These are phyloP conservation scores for Monoplex corrugatus DNA, from an alignment of 2,888 invertebrate genomes.

Conservation along the genomic window DNA sequence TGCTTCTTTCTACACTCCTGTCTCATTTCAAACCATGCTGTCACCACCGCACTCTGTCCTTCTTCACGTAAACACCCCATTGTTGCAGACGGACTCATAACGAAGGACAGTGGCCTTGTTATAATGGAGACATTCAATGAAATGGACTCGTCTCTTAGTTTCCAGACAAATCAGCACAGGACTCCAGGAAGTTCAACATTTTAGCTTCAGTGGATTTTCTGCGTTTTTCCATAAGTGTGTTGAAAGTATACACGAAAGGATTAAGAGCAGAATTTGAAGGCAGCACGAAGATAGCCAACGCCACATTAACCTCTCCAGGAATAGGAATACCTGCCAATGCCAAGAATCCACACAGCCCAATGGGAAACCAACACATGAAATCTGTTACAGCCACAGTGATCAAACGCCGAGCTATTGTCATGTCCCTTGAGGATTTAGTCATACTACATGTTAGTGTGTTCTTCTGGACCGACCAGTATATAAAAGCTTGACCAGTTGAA, in stretches of 20 bases:
- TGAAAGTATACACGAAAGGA: slow-evolving; percentile 1
- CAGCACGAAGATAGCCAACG: neutral
- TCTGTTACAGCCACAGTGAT: slow-evolving; percentile 1
- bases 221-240: neutral
- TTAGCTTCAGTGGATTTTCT: neutral
- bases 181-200: neutral
- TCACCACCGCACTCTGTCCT: no score
- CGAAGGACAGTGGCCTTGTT: no score
- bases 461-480: neutral
- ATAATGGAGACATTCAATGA: no score
- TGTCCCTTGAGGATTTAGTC: neutral
- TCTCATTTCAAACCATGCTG: no score
- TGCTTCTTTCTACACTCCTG: no score
- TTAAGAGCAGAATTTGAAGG: neutral
- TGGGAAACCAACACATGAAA: slow-evolving; percentile 29
- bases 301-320: slow-evolving; percentile 13
- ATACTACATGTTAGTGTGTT: neutral
- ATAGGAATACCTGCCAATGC: neutral
- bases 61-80: no score
- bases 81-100: no score
- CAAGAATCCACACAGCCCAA: neutral
- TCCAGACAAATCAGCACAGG: neutral
- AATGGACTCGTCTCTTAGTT: no score
- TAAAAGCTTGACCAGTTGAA: slow-evolving; percentile 1
- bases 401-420: slow-evolving; percentile 15